Conservation (phyloP, 2,797 vertebrate species). For the Danio tinwini region DNA sequence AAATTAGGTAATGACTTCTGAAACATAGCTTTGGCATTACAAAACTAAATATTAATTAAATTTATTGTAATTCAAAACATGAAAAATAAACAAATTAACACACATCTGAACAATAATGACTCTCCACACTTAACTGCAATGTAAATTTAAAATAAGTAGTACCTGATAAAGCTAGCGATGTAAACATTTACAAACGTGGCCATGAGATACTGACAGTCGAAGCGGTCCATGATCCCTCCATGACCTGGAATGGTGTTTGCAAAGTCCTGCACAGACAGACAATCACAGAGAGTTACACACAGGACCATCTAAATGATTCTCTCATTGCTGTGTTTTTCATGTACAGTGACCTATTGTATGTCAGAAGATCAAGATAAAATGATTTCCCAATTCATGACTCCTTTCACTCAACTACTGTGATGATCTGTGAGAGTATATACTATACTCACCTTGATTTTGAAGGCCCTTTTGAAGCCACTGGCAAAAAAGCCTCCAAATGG, state of each 20-base stretch:
- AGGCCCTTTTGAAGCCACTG: conserved; percentile 97
- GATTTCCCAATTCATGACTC: too few relatives aligned
- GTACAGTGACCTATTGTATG: too few relatives aligned
- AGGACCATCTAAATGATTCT: not conserved
- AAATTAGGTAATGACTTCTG: not conserved
- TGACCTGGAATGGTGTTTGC: conserved; percentile 98
- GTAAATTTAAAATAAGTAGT: conserved; percentile 10
- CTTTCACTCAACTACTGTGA: not conserved
- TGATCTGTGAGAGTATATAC: not conserved
- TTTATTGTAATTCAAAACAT: too few relatives aligned
- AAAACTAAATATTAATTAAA: not conserved
- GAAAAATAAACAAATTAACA: too few relatives aligned
- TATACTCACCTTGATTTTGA: conserved; percentile 92
- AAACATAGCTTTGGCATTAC: not conserved
- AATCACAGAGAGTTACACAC: not conserved
- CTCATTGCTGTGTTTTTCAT: not conserved
- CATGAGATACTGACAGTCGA: conserved; percentile 99
- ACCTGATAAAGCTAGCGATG: conserved; percentile 99
- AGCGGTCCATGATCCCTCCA: conserved; percentile 98
- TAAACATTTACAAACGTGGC: conserved; percentile 98
- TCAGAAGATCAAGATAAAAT: too few relatives aligned
- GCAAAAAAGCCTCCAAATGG: conserved; percentile 98
- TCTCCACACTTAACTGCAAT: not conserved
- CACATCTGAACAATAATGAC: too few relatives aligned
- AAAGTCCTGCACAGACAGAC: conserved; percentile 84